Conservation (phyloP, 2,113 vertebrate species). For the Dicrurus megarhynchus region DNA sequence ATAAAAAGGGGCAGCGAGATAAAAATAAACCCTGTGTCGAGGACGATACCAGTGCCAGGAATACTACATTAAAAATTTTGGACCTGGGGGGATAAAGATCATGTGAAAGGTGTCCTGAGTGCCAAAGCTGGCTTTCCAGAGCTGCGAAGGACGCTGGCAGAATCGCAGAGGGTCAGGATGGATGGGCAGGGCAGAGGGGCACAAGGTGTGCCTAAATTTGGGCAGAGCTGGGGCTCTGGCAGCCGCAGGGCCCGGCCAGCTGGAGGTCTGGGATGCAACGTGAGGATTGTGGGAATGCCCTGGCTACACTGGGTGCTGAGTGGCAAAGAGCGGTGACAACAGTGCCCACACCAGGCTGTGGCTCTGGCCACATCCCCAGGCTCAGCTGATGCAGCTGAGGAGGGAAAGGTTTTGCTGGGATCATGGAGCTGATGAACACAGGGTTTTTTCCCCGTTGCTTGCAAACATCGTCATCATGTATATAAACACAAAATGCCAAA, state of each 20-base stretch:
- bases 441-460: background rate
- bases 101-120: background rate
- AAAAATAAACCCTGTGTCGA: background rate
- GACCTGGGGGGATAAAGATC: background rate
- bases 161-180: background rate
- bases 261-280: accelerated
- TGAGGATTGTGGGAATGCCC: accelerated
- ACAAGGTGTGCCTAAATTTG: background rate
- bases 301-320: accelerated
- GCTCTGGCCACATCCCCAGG: accelerated
- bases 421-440: background rate
- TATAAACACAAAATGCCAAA: slow-evolving; percentile 17
- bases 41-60: accelerated
- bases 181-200: background rate
- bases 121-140: background rate
- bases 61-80: background rate
- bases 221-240: background rate
- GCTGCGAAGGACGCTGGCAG: accelerated
- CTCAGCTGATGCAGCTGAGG: background rate
- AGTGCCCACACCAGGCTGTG: accelerated
- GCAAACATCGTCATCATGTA: background rate
- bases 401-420: background rate
- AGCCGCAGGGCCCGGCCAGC: accelerated
- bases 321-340: accelerated
- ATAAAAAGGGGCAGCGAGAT: background rate